These are phyloP conservation scores for Rhingia rostrata DNA, from an alignment of 2,888 invertebrate genomes.

Conservation along the genomic window DNA sequence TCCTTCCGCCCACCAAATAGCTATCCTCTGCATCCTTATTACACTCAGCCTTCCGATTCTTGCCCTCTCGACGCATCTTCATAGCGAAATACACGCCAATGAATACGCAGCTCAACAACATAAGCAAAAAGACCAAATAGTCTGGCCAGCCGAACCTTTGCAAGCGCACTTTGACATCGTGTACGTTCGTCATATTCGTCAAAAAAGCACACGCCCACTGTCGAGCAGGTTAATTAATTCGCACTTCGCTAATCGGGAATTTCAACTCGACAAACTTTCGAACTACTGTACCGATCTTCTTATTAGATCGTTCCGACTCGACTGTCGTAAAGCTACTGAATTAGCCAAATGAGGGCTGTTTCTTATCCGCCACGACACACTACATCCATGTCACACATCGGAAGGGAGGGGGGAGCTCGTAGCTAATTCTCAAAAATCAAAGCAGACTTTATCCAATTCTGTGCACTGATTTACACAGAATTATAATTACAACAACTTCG, in stretches of 20 bases:
- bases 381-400: background rate
- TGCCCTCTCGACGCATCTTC: constrained; percentile 84
- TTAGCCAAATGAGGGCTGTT: constrained; percentile 74
- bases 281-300: constrained; percentile 1
- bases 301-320: constrained; percentile 52
- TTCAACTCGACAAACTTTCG: constrained; percentile 3
- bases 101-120: constrained; percentile 89
- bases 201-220: background rate
- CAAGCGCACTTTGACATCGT: constrained; percentile 83
- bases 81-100: constrained; percentile 94
- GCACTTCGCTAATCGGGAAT: background rate
- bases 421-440: constrained; percentile 34
- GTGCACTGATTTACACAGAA: constrained; percentile 22
- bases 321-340: constrained; percentile 75
- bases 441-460: constrained; percentile 5
- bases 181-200: constrained; percentile 78
- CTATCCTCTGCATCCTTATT: constrained; percentile 84
- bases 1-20: constrained; percentile 88
- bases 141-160: constrained; percentile 89
- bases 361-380: constrained; percentile 73
- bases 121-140: constrained; percentile 90
- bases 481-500: constrained; percentile 38
- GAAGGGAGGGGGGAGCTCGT: background rate
- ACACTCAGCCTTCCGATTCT: constrained; percentile 77
- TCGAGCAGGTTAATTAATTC: background rate